Evolutionary conservation across 2,888 invertebrate species (phyloP).

Genomic region (Rhaphigaster nebulosa): DNA sequence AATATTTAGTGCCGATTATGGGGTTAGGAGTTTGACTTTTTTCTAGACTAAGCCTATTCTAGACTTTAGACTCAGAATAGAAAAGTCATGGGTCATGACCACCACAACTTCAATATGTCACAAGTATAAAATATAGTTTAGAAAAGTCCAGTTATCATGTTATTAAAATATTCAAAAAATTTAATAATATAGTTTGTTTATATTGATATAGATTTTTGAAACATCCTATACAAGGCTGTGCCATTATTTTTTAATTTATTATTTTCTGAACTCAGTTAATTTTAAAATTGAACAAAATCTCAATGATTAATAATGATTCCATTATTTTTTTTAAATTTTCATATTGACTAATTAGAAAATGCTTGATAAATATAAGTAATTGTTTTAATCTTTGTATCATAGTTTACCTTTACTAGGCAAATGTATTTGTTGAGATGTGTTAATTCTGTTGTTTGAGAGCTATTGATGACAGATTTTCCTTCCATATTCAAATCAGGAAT

Average conservation of each 20-base stretch:
- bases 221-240: not conserved
- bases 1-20: too few species aligned
- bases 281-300: not conserved
- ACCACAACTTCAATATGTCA: too few species aligned
- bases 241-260: not conserved
- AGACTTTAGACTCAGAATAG: too few species aligned
- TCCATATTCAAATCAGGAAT: slow-evolving; percentile 56
- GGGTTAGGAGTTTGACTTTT: too few species aligned
- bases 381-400: not conserved
- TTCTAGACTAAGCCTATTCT: too few species aligned
- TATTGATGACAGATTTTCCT: slow-evolving; percentile 38
- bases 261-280: not conserved
- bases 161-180: too few species aligned
- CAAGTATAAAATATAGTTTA: too few species aligned
- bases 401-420: slow-evolving; percentile 51
- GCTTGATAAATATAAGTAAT: not conserved
- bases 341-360: not conserved
- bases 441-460: slow-evolving; percentile 11
- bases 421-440: slow-evolving; percentile 32
- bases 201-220: not conserved
- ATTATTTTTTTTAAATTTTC: not conserved
- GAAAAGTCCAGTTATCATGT: too few species aligned
- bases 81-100: too few species aligned
- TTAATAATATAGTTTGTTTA: too few species aligned
- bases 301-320: not conserved